These are phyloP conservation scores for Cyphomyrmex costatus DNA, from an alignment of 1,140 invertebrate species.

Conservation along the genomic window DNA sequence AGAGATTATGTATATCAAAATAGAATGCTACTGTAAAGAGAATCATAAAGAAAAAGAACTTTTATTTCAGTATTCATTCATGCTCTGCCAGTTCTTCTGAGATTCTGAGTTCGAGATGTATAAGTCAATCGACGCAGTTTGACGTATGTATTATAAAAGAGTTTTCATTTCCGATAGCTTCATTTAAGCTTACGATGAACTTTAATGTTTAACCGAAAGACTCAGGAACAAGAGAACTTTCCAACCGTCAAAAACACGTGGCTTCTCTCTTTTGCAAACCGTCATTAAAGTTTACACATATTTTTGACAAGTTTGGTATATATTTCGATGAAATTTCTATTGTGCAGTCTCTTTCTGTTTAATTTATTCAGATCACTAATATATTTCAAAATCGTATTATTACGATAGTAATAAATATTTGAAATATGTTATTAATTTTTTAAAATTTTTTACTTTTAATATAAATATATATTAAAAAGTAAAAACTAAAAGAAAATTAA, in stretches of 20 bases:
- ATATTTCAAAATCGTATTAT: conserved; percentile 20
- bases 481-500: neutral
- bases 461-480: neutral
- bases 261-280: conserved; percentile 11
- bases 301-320: neutral
- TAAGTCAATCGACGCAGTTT: neutral
- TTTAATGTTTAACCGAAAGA: conserved; percentile 40
- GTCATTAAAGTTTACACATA: conserved; percentile 41
- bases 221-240: conserved; percentile 33
- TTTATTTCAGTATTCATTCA: neutral
- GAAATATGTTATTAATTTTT: too few relatives aligned
- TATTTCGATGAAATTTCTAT: neutral
- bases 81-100: neutral
- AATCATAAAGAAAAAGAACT: conserved; percentile 2
- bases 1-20: conserved; percentile 19
- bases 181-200: conserved; percentile 42
- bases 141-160: conserved; percentile 41
- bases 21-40: neutral
- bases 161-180: conserved; percentile 45
- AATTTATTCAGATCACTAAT: neutral
- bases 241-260: conserved; percentile 32
- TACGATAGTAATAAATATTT: too few relatives aligned
- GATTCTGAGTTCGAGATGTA: neutral
- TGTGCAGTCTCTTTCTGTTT: neutral
- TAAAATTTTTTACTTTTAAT: too few relatives aligned